Evolutionary conservation across 2,888 invertebrate species (phyloP).

Genomic region (Drosophila mercatorum): DNA sequence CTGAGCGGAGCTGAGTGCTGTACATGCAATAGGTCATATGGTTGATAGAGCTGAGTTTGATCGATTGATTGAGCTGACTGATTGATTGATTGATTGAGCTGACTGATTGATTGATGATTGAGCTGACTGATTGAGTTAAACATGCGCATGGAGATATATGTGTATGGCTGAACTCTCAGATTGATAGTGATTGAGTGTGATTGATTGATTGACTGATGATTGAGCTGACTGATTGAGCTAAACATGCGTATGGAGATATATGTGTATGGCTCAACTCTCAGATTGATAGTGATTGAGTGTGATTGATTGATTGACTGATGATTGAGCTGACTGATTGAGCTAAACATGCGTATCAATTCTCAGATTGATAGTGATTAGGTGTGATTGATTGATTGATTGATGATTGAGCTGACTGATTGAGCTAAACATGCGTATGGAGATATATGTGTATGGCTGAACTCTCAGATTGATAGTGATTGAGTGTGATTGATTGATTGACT

Average conservation of each 20-base stretch:
- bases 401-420: neutral
- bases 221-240: neutral
- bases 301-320: neutral
- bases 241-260: neutral
- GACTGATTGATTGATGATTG: neutral
- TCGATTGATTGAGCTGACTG: neutral
- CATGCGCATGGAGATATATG: too few relatives aligned
- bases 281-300: neutral
- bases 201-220: neutral
- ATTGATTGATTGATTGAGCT: neutral
- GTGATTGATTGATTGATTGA: neutral
- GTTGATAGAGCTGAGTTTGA: neutral
- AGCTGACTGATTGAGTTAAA: neutral
- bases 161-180: too few relatives aligned
- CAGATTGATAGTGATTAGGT: neutral
- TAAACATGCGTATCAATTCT: neutral
- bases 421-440: neutral
- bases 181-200: too few relatives aligned
- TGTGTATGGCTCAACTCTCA: neutral
- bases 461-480: neutral
- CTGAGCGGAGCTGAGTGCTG: neutral
- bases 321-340: neutral
- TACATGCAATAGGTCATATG: neutral
- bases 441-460: neutral
- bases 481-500: neutral